Evolutionary conservation across 2,888 invertebrate species (phyloP).

Genomic region (Drosophila rubida): DNA sequence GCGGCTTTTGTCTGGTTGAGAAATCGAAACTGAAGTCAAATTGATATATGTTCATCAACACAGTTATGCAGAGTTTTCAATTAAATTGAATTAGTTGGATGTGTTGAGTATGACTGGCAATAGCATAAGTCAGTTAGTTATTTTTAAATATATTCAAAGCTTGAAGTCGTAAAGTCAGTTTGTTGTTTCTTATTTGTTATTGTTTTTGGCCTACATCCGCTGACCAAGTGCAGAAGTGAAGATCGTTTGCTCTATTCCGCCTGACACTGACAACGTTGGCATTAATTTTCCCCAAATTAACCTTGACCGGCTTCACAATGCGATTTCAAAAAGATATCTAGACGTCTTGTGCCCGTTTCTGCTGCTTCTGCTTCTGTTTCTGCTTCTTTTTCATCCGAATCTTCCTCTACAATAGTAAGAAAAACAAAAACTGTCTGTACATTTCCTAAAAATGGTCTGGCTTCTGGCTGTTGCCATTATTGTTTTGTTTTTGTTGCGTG

Average conservation of each 20-base stretch:
- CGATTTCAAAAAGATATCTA: conserved; percentile 51
- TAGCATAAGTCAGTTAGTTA: background rate
- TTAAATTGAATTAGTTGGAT: conserved; percentile 62
- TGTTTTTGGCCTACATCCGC: conserved; percentile 76
- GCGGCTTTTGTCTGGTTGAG: conserved; percentile 62
- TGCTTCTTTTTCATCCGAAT: conserved; percentile 17
- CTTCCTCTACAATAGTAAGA: conserved; percentile 21
- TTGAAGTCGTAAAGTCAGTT: conserved; percentile 4
- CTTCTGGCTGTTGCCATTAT: conserved; percentile 31
- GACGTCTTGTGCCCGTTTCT: conserved; percentile 63
- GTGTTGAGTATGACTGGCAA: conserved; percentile 29
- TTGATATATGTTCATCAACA: conserved; percentile 9
- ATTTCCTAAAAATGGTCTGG: conserved; percentile 52
- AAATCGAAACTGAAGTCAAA: conserved; percentile 58
- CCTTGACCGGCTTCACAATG: conserved; percentile 81
- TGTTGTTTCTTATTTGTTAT: background rate
- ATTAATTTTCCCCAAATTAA: conserved; percentile 75
- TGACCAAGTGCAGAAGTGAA: conserved; percentile 56
- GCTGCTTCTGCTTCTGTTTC: conserved; percentile 10
- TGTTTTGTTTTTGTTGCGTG: conserved; percentile 15
- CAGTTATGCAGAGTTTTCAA: conserved; percentile 25
- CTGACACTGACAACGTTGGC: conserved; percentile 61
- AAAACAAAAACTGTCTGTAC: conserved; percentile 17
- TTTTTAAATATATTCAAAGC: conserved; percentile 13
- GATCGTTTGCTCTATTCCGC: conserved; percentile 53